Evolutionary conservation across 1,140 invertebrate species (phyloP).

Genomic region (Frieseomelitta varia): DNA sequence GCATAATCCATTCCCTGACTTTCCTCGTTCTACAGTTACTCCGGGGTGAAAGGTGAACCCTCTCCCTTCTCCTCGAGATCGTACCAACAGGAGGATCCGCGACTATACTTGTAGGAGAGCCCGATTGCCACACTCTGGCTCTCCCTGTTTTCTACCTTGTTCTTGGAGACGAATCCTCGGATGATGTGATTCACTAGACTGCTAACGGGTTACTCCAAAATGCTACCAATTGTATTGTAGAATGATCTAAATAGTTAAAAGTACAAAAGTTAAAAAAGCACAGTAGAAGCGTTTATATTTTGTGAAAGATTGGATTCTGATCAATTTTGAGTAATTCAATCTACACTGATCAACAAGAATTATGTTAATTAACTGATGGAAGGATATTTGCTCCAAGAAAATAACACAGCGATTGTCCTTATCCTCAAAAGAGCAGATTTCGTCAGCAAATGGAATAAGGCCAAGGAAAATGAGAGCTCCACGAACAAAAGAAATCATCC

Average conservation of each 20-base stretch:
- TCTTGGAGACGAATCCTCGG: slow-evolving; percentile 7
- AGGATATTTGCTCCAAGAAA: background rate
- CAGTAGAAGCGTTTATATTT: no score
- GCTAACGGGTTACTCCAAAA: background rate
- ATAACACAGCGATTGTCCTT: background rate
- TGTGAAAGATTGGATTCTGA: no score
- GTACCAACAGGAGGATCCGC: slow-evolving; percentile 11
- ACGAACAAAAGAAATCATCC: background rate
- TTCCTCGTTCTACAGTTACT: slow-evolving; percentile 64
- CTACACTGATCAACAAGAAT: background rate
- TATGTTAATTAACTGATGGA: background rate
- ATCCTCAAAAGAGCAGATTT: background rate
- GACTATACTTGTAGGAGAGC: slow-evolving; percentile 6
- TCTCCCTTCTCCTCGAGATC: background rate
- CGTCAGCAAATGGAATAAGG: slow-evolving; percentile 6
- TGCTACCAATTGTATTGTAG: background rate
- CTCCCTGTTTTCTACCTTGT: background rate
- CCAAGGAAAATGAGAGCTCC: slow-evolving; percentile 9
- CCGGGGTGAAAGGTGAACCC: slow-evolving; percentile 63
- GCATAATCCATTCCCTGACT: slow-evolving; percentile 54
- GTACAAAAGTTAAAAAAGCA: background rate
- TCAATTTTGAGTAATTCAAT: no score
- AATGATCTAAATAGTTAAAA: background rate
- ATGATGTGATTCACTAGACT: background rate
- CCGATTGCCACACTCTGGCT: slow-evolving; percentile 37